phyloP scores from a whole-genome alignment of 1,140 invertebrate species.

The Halyomorpha halys region DNA sequence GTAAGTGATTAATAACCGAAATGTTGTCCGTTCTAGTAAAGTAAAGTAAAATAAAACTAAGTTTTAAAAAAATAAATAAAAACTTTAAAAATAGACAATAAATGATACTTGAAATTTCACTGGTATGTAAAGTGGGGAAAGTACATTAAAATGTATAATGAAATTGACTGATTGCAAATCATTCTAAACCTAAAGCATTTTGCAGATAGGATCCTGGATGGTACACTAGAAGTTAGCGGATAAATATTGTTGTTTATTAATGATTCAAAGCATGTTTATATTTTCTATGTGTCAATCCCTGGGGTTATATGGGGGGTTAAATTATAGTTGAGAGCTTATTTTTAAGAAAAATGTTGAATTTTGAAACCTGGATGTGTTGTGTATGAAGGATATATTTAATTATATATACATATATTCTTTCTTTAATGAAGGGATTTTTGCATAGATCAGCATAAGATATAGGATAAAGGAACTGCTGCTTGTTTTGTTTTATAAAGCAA shows the following conservation, averaged over 20 bases:
- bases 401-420: neutral
- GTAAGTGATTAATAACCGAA: no score
- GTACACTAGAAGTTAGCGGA: conserved; percentile 16
- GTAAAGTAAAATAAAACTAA: no score
- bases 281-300: conserved; percentile 20
- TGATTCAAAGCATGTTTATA: conserved; percentile 26
- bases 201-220: neutral
- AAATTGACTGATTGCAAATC: no score
- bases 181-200: no score
- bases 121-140: no score
- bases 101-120: no score
- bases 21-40: no score
- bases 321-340: conserved; percentile 8
- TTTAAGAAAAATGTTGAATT: conserved; percentile 7
- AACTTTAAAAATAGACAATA: no score
- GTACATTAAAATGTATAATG: no score
- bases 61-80: no score
- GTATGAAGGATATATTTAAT: neutral
- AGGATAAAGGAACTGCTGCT: conserved; percentile 6
- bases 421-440: neutral
- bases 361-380: conserved; percentile 5
- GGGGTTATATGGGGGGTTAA: conserved; percentile 6
- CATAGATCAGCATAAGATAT: neutral
- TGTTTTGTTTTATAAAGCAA: neutral
- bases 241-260: conserved; percentile 27